Percentiles rank a stretch among this genome's conserved stretches.
phyloP scores from a whole-genome alignment of 2,797 vertebrate species.

The Rhinatrema bivittatum region DNA sequence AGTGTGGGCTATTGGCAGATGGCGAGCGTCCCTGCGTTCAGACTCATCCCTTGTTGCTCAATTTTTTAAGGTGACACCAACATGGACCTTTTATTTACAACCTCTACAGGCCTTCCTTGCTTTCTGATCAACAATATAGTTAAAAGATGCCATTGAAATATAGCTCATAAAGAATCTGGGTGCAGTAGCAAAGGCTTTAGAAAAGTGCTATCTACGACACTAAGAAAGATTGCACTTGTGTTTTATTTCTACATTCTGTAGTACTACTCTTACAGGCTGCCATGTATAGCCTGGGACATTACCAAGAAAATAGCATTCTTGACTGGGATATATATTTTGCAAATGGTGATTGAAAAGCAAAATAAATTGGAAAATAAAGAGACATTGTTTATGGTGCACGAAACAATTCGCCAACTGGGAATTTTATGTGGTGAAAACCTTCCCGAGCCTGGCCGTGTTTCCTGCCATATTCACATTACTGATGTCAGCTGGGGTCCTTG shows the following conservation, averaged over 20 bases:
- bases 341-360: conserved; percentile 27
- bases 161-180: conserved; percentile 7
- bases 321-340: conserved; percentile 9
- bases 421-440: not conserved
- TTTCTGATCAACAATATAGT: conserved; percentile 11
- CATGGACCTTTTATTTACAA: no score
- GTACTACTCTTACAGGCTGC: not conserved
- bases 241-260: conserved; percentile 11
- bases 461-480: conserved; percentile 11
- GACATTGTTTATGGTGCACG: conserved; percentile 11
- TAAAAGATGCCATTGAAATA: conserved; percentile 8
- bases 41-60: no score
- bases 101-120: no score
- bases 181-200: conserved; percentile 10
- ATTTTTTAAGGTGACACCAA: no score
- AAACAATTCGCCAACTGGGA: conserved; percentile 3
- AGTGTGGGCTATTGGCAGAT: no score
- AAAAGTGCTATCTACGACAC: not conserved
- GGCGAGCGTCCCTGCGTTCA: no score
- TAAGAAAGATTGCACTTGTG: conserved; percentile 1
- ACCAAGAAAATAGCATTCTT: conserved; percentile 18
- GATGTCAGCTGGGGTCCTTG: conserved; percentile 2
- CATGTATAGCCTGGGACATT: conserved; percentile 6
- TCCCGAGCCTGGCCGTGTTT: conserved; percentile 38
- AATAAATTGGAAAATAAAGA: conserved; percentile 21